phyloP scores from a whole-genome alignment of 1,140 invertebrate genomes.

The Bombus fervidus region DNA sequence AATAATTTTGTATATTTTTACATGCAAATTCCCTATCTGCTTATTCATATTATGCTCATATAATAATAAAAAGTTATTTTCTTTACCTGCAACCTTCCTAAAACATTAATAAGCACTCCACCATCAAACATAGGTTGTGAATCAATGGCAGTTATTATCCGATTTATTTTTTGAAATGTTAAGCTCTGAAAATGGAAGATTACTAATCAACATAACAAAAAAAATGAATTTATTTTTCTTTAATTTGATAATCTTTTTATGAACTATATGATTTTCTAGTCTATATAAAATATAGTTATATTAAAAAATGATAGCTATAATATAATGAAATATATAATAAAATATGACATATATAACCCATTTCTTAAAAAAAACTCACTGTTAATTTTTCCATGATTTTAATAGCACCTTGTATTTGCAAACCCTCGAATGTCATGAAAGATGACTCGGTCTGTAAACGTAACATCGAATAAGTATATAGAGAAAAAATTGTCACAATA shows the following conservation, averaged over 20 bases:
- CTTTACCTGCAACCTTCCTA: conserved; percentile 95
- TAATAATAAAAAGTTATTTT: conserved; percentile 29
- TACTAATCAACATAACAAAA: conserved; percentile 19
- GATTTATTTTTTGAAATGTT: conserved; percentile 95
- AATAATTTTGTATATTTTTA: conserved; percentile 3
- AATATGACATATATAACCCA: not conserved
- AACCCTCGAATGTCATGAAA: conserved; percentile 97
- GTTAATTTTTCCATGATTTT: conserved; percentile 97
- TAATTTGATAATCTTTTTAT: not conserved
- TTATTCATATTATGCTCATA: conserved; percentile 23
- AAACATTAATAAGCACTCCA: conserved; percentile 95
- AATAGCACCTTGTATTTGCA: conserved; percentile 93
- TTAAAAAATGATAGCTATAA: not conserved
- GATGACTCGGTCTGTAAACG: conserved; percentile 90
- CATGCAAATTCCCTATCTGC: not conserved
- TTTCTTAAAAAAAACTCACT: conserved; percentile 84
- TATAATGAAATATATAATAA: not conserved
- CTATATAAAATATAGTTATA: not conserved
- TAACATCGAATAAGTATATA: conserved; percentile 19
- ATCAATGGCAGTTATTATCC: conserved; percentile 95
- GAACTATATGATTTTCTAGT: not conserved
- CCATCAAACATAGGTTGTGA: conserved; percentile 98
- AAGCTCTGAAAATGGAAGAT: conserved; percentile 86
- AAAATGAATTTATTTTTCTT: not conserved
- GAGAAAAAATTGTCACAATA: not conserved